These are phyloP conservation scores for Noturus placidus DNA, from an alignment of 2,113 vertebrate genomes.

Conservation along the genomic window DNA sequence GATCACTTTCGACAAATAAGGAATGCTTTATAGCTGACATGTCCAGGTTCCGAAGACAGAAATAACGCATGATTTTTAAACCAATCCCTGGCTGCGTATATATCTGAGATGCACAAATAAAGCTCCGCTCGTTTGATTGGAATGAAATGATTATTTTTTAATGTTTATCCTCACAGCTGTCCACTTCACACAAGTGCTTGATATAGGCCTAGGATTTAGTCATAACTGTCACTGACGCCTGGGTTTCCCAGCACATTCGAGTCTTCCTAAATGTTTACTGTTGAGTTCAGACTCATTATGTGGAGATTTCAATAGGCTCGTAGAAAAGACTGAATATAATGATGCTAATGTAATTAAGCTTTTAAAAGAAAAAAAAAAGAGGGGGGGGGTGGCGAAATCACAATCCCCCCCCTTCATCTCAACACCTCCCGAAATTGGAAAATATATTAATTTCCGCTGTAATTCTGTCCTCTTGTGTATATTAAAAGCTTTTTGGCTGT, in stretches of 20 bases:
- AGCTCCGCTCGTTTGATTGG: conserved; percentile 24
- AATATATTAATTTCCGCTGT: conserved; percentile 38
- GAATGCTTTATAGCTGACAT: not conserved
- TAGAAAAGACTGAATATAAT: conserved; percentile 30
- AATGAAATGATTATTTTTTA: conserved; percentile 11
- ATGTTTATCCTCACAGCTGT: conserved; percentile 29
- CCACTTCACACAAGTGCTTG: conserved; percentile 26
- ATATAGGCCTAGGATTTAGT: not conserved
- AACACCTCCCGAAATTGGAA: conserved; percentile 22
- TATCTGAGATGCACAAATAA: conserved; percentile 10
- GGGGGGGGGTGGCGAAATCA: not conserved
- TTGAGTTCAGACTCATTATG: conserved; percentile 32
- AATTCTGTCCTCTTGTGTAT: conserved; percentile 43
- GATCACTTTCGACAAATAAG: not conserved
- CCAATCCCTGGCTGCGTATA: not conserved
- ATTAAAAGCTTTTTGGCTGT: conserved; percentile 53
- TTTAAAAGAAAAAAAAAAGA: conserved; percentile 18
- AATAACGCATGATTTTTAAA: not conserved
- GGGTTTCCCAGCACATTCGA: conserved; percentile 25
- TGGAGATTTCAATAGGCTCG: conserved; percentile 1
- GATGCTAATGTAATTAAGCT: conserved; percentile 46
- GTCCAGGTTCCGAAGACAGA: conserved; percentile 5
- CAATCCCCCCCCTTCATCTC: not conserved
- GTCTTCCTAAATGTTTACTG: conserved; percentile 22
- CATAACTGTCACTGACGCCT: not conserved